Evolutionary conservation across 92 coral and sea anemone genomes (phyloP).

Genomic region (Zoanthus gigantus): DNA sequence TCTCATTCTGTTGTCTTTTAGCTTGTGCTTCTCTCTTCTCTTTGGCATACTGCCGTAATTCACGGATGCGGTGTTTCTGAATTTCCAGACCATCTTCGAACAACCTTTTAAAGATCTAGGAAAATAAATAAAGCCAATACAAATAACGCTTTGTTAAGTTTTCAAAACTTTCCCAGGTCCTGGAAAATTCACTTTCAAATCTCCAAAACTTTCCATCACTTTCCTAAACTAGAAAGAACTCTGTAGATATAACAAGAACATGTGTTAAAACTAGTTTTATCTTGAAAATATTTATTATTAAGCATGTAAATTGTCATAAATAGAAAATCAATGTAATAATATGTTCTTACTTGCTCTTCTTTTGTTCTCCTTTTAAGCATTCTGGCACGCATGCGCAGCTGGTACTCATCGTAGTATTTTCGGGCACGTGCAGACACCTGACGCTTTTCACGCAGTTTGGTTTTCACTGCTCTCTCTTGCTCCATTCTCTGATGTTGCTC

Average conservation of each 20-base stretch:
- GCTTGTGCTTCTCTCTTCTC: conserved; percentile 90
- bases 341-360: conserved; percentile 88
- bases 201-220: no score
- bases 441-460: conserved; percentile 89
- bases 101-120: conserved; percentile 89
- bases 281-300: background rate
- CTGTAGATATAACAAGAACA: background rate
- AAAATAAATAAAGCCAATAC: background rate
- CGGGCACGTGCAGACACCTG: conserved; percentile 99
- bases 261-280: background rate
- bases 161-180: no score
- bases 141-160: background rate
- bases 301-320: no score
- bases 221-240: background rate
- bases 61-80: conserved; percentile 93
- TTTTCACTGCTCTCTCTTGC: conserved; percentile 80
- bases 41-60: conserved; percentile 87
- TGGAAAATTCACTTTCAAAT: no score
- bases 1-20: conserved; percentile 86
- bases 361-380: conserved; percentile 95
- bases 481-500: conserved; percentile 89
- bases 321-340: background rate
- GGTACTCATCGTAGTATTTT: conserved; percentile 96
- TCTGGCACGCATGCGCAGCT: conserved; percentile 96
- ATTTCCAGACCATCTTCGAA: conserved; percentile 95